Percentiles rank a stretch among this genome's conserved stretches.
phyloP scores from a whole-genome alignment of 2,113 vertebrate genomes.

The Cinclus cinclus region DNA sequence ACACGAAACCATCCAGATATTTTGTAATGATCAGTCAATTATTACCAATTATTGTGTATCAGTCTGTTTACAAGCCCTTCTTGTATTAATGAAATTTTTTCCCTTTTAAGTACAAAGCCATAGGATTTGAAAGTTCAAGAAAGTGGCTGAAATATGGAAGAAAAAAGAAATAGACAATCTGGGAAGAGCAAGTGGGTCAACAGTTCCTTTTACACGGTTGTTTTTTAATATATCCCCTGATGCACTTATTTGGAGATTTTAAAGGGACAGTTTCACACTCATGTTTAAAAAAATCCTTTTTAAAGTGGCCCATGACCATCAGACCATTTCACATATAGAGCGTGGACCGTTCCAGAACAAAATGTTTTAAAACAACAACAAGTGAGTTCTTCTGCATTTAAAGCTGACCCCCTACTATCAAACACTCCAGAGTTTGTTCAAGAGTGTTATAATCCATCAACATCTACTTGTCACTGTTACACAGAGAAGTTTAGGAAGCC shows the following conservation, averaged over 20 bases:
- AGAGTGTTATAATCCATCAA: not conserved
- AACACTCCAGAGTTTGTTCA: not conserved
- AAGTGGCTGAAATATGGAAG: not conserved
- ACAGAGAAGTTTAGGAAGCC: not conserved
- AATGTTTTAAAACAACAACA: not conserved
- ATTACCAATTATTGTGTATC: not conserved
- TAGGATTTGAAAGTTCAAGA: not conserved
- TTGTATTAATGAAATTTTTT: not conserved
- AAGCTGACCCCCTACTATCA: not conserved
- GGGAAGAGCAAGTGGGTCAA: not conserved
- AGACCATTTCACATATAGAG: not conserved
- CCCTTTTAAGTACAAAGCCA: not conserved
- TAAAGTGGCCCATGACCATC: not conserved
- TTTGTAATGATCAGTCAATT: not conserved
- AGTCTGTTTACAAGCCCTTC: not conserved
- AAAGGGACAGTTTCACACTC: not conserved
- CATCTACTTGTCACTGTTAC: not conserved
- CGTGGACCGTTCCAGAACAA: not conserved
- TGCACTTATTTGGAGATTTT: not conserved
- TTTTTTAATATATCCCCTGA: not conserved
- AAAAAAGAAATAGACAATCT: not conserved
- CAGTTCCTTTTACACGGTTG: not conserved
- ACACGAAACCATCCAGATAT: not conserved
- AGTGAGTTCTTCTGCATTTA: not conserved
- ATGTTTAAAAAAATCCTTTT: constrained; percentile 14